A percentile compares a stretch with the other conserved stretches of the same genome.
These are phyloP conservation scores for Burhinus oedicnemus DNA, from an alignment of 2,113 vertebrate genomes.

Conservation along the genomic window DNA sequence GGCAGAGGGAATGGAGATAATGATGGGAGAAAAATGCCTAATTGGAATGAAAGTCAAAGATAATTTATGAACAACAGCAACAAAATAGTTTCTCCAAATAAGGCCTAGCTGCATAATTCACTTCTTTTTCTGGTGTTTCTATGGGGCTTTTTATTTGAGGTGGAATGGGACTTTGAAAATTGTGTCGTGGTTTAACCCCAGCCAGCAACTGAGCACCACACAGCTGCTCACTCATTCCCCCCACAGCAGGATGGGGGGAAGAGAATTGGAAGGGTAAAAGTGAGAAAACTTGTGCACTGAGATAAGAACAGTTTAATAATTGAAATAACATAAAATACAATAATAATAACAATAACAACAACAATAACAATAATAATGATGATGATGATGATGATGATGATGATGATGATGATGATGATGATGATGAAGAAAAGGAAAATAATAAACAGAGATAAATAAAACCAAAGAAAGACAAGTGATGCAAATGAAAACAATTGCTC, in stretches of 20 bases:
- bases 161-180: background rate
- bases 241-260: background rate
- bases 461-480: background rate
- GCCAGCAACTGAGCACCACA: background rate
- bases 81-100: background rate
- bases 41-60: background rate
- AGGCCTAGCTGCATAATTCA: background rate
- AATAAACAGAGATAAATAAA: background rate
- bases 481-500: background rate
- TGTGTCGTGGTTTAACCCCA: background rate
- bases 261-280: background rate
- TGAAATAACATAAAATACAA: background rate
- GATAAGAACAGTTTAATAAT: background rate
- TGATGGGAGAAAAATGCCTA: background rate
- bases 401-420: no score
- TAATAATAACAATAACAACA: no score
- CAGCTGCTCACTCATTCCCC: no score
- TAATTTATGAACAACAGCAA: background rate
- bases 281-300: background rate
- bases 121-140: background rate
- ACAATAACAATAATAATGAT: background rate
- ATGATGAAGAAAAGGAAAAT: background rate
- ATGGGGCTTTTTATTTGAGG: background rate
- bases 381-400: no score
- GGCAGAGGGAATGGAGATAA: background rate